These are phyloP conservation scores for Myotis yumanensis DNA, from an alignment of 2,113 vertebrate genomes.

Conservation along the genomic window DNA sequence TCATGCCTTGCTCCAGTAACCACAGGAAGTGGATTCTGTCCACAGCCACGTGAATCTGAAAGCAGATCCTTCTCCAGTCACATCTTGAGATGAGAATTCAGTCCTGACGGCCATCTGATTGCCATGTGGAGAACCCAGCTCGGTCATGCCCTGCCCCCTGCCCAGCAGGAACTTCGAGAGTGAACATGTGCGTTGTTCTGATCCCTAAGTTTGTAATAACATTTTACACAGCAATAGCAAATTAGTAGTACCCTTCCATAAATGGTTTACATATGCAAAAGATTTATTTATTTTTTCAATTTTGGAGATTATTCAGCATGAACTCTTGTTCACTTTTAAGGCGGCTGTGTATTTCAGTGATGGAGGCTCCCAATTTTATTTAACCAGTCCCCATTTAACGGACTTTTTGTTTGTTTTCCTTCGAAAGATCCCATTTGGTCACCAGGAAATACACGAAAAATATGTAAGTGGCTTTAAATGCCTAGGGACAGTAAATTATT, in stretches of 20 bases:
- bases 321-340: not conserved
- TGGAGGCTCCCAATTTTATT: not conserved
- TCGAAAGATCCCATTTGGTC: not conserved
- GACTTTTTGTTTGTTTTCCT: not conserved
- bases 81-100: not conserved
- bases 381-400: not conserved
- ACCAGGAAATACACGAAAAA: not conserved
- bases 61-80: not conserved
- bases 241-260: not conserved
- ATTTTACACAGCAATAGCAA: not conserved
- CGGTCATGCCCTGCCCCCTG: not conserved
- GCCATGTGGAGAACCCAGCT: not conserved
- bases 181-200: rapidly evolving
- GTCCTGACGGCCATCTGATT: too few species aligned
- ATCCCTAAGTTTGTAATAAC: not conserved
- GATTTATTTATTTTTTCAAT: not conserved
- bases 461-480: not conserved
- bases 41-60: rapidly evolving
- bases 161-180: not conserved
- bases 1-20: not conserved
- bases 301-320: not conserved
- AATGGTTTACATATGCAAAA: not conserved
- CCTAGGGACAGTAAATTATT: not conserved
- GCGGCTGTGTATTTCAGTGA: not conserved
- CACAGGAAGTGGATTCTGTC: not conserved